Evolutionary conservation across 2,888 invertebrate species (phyloP), one percentile per base, ranked within the genome.

Genomic region (Melinaea marsaeus): DNA sequence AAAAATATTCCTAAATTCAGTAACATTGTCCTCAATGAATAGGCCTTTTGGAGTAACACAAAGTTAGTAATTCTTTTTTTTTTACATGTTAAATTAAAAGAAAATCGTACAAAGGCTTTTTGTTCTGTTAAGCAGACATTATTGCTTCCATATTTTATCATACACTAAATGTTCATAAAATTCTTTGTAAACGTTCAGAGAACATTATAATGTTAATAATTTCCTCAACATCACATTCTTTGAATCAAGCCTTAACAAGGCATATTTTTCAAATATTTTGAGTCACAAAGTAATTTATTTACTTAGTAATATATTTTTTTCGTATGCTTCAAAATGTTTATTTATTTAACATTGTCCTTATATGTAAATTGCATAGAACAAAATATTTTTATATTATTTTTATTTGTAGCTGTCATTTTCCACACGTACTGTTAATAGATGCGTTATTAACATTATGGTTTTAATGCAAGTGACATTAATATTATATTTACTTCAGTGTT

Each of bases 211-310:
- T 54, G 51, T 59, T 22, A 54, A 11, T 22, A 46, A 46, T 9
- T 7, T 48, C 51, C 13, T 22, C 37, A 13, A 11, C 37, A 56
- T 57, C 46, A 34, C 54, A 59, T 59, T 59, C 59, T 51, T 59
- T 59, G 48, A 37, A 51, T 54, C 37, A 54, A 51, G n/a, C 13
- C 57, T 46, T 35, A 59, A 51, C 59, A 42, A 54, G 51, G 13
- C 32, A 48, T 37, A 35, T 37, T 51, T 51, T 48, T 51, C 13
- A 34, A 22, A 51, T 51, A 22, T 54, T 59, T 35, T 48, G 34
- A 22, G 11, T 34, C 9, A 2, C 37, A 54, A 35, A 33, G 11
- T 48, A 35, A 58, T n/a, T 34, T 48, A 32, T 34, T 13, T 54
- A 13, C 54, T 54, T 42, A 57, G 42, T 51, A 32, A 51, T 51